A percentile compares a stretch with the other conserved stretches of the same genome.
These are phyloP conservation scores for Tenodera sinensis DNA, from an alignment of 2,888 invertebrate species.

Conservation along the genomic window DNA sequence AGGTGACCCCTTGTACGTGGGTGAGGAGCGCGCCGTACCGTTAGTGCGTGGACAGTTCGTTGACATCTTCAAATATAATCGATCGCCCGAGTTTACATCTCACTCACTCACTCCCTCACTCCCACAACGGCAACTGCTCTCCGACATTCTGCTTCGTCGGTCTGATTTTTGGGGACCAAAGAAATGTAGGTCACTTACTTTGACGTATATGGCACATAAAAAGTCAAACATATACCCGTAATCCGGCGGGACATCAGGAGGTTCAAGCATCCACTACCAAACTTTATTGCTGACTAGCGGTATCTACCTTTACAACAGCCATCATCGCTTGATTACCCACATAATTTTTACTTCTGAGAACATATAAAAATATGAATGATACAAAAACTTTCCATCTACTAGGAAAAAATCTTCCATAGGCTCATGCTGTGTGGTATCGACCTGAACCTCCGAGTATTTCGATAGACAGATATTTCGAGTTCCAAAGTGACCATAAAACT, in stretches of 20 bases:
- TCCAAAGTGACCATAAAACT: too few species aligned
- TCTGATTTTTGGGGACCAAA: not conserved
- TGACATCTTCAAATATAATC: not conserved
- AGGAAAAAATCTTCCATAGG: too few species aligned
- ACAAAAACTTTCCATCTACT: too few species aligned
- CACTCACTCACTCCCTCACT: not conserved
- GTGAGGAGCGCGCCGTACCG: not conserved
- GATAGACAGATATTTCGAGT: too few species aligned
- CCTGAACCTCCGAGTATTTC: too few species aligned
- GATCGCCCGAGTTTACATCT: not conserved
- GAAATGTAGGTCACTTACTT: not conserved
- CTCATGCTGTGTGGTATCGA: too few species aligned
- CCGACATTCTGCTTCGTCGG: not conserved
- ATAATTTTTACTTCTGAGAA: too few species aligned
- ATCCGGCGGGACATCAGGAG: not conserved
- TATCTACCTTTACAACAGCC: not conserved
- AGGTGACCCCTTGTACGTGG: not conserved
- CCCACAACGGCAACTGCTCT: not conserved
- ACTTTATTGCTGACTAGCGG: not conserved
- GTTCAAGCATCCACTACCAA: not conserved
- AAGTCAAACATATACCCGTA: not conserved
- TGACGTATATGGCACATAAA: not conserved
- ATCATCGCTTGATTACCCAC: too few species aligned
- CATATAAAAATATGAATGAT: too few species aligned
- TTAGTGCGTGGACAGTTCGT: not conserved